A percentile compares a stretch with the other conserved stretches of the same genome.
These are phyloP conservation scores for Sebastes iracundus DNA, from an alignment of 2,797 vertebrate species.

Conservation along the genomic window DNA sequence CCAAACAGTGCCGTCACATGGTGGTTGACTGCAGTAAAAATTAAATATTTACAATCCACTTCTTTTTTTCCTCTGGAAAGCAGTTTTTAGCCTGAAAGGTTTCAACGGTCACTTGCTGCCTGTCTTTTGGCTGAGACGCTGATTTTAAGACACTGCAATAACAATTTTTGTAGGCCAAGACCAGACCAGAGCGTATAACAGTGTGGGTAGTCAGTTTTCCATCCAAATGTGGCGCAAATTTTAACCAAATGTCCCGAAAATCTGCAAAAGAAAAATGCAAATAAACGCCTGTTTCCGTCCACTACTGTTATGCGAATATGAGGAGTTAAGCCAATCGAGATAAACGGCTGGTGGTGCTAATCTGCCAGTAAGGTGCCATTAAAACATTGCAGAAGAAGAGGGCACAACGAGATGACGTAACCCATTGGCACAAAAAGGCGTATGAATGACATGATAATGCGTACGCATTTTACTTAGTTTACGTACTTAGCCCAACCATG, in stretches of 20 bases:
- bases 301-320: neutral
- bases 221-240: neutral
- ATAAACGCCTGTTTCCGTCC: neutral
- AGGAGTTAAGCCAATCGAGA: neutral
- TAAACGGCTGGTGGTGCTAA: neutral
- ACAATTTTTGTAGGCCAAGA: neutral
- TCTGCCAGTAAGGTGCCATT: neutral
- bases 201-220: neutral
- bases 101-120: constrained; percentile 22
- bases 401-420: neutral
- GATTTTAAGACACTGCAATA: neutral
- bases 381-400: neutral
- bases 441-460: too few species aligned
- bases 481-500: too few species aligned
- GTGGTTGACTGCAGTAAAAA: constrained; percentile 45
- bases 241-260: neutral
- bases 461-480: too few species aligned
- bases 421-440: too few species aligned
- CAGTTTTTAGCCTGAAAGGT: constrained; percentile 44
- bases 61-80: constrained; percentile 19
- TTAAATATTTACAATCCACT: constrained; percentile 64
- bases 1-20: constrained; percentile 39
- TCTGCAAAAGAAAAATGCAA: neutral
- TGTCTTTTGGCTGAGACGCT: neutral
- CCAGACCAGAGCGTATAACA: neutral